phyloP scores from a whole-genome alignment of 2,888 invertebrate genomes.

The Drosophila borborema region DNA sequence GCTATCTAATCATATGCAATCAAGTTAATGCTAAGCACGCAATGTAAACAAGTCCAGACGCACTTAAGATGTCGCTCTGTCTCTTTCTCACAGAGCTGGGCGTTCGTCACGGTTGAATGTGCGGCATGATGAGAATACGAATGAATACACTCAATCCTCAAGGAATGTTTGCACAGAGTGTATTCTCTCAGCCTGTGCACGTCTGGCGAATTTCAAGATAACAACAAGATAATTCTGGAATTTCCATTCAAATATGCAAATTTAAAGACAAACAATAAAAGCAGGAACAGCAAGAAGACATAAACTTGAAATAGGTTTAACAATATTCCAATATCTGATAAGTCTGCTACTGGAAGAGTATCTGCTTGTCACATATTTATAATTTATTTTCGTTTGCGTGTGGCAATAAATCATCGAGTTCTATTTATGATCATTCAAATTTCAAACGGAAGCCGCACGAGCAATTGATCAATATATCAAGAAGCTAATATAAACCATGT shows the following conservation, averaged over 20 bases:
- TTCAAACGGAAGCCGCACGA: slow-evolving; percentile 2
- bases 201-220: slow-evolving; percentile 40
- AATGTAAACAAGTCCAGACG: slow-evolving; percentile 42
- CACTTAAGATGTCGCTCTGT: slow-evolving; percentile 8
- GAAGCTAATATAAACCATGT: not conserved
- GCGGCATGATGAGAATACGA: slow-evolving; percentile 47
- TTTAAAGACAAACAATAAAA: slow-evolving; percentile 31
- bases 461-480: slow-evolving; percentile 8
- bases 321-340: not conserved
- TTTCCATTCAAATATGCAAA: slow-evolving; percentile 51
- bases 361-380: slow-evolving; percentile 2
- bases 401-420: slow-evolving; percentile 36
- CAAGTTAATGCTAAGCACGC: slow-evolving; percentile 62
- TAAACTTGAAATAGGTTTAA: slow-evolving; percentile 1
- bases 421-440: slow-evolving; percentile 38
- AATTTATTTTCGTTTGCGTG: slow-evolving; percentile 12
- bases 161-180: slow-evolving; percentile 23
- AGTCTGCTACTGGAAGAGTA: not conserved
- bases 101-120: slow-evolving; percentile 38
- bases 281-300: slow-evolving; percentile 5
- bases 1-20: slow-evolving; percentile 64
- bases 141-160: slow-evolving; percentile 25
- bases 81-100: not conserved
- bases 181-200: slow-evolving; percentile 33
- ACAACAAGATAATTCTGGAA: slow-evolving; percentile 28